Evolutionary conservation across 2,888 invertebrate genomes (phyloP), one percentile per base, ranked within the genome.

Genomic region (Drosophila colorata): DNA sequence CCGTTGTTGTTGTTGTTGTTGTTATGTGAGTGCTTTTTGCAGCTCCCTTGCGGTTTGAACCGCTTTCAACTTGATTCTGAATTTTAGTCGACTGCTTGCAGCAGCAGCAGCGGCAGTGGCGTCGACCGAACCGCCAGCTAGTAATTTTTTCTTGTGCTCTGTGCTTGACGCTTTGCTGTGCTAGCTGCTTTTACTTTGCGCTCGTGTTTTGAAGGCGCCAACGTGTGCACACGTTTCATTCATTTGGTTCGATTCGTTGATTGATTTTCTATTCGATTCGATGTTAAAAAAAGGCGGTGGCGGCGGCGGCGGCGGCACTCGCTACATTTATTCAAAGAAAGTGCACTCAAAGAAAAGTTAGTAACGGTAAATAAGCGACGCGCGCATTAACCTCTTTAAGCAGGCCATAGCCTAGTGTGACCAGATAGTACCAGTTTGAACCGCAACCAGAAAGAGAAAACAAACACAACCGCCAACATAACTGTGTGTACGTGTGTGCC

Each of bases 31-130:
- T 41, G 69, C 65, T 74, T 52, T 74, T 56, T 59, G 72, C 61
- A 67, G 74, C 71, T 74, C 71, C 40, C 37, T 52, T 75, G 67
- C 72, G 71, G 87, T 78, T 87, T 64, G 61, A 87, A 88, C 87
- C 71, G 87, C 89, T 88, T 87, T 71, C 67, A 85, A 80, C 87
- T 69, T 59, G 86, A 80, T 84, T 88, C 65, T 66, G 56, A 69
- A 67, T 75, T 49, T 65, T 68, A 77, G 70, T 74, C 63, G 59
- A 2, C 28, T 31, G 41, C 57, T 41, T 61, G 64, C 64, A 56
- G 59, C 44, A 46, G 33, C 53, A 28, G 8, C 48, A 49, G 64
- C 64, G 53, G 59, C 44, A 46, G 33, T 48, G 35, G 8, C 48
- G 53, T 37, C 38, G 47, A 20, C 33, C 20, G 31, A 35, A 11